These are phyloP conservation scores for Adelges cooleyi DNA, from an alignment of 1,140 invertebrate species.

Conservation along the genomic window DNA sequence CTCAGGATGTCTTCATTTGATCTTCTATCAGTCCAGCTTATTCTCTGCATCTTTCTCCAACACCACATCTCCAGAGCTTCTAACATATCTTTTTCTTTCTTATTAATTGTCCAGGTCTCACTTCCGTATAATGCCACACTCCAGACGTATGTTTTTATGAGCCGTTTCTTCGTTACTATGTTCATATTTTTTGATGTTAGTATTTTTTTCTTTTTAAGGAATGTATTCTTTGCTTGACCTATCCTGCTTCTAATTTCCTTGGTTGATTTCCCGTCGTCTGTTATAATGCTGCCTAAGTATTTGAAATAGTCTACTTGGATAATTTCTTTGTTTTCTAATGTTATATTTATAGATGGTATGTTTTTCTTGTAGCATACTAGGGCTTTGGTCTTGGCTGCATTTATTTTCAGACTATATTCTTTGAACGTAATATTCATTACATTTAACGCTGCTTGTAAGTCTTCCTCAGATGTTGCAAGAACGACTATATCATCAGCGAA, in stretches of 20 bases:
- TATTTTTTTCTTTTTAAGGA: not conserved
- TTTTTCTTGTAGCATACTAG: not conserved
- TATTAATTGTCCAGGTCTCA: constrained; percentile 1
- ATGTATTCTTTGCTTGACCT: not conserved
- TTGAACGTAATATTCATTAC: not conserved
- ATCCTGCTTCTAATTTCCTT: constrained; percentile 3
- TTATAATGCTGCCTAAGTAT: not conserved
- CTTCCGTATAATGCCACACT: not conserved
- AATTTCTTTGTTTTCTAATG: not conserved
- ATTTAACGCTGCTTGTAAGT: constrained; percentile 1
- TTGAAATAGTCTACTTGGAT: not conserved
- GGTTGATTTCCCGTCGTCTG: not conserved
- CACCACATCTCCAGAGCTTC: constrained; percentile 15
- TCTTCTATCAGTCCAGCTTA: not conserved
- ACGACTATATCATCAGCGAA: constrained; percentile 11
- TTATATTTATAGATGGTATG: not conserved
- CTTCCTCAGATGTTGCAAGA: not conserved
- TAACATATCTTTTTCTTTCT: constrained; percentile 8
- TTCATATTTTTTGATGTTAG: not conserved
- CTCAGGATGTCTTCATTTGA: not conserved
- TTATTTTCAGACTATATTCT: constrained; percentile 5
- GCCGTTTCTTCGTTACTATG: not conserved
- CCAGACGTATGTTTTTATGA: constrained; percentile 16
- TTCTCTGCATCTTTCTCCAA: constrained; percentile 9
- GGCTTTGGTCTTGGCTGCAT: not conserved